Base-by-base conservation (phyloP, 2,113 vertebrate genomes). In the Tonatia bakeri region DNA sequence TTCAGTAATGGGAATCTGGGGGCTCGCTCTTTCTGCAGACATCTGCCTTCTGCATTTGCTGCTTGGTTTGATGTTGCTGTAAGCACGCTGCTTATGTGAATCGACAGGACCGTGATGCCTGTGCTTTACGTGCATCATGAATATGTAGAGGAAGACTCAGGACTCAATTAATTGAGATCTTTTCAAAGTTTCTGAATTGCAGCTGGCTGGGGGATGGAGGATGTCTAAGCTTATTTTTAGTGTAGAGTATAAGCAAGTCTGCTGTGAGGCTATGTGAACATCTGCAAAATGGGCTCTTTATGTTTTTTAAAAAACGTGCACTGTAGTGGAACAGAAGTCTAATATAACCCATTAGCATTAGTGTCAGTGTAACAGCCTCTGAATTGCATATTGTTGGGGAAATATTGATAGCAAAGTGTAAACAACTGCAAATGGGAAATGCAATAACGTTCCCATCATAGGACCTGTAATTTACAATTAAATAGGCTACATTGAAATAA, bases 231-330 rank as follows among this genome's bases (percentile, higher is more conserved):
- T 97, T 96, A 97, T 91, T 97, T 61, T 96, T 54, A 79, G 79
- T 83, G 82, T 54, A 76, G 97, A 90, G 90, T 96, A 52, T 93
- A 96, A 96, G 92, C 75, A 97, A 80, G 87, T 89, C 84, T 95
- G 88, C 94, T 94, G 77, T 69, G 90, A 97, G 94, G 67, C 96
- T 97, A 52, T 96, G 33, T 80, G 97, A 98, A 87, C 97, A 98
- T 98, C 98, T 98, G 98, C 96, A 98, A 98, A 98, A 98, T 97
- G 97, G 97, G 95, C 97, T 97, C 83, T 98, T 98, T 90, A 97
- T 96, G 80, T 94, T 97, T 98, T 91, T 98, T 98, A 97, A 97
- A 98, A 98, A 98, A 96, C 19, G 28, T 15, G 93, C 97, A 96
- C 82, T 97, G 92, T 97, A 96, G 95, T 97, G 97, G 97, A 98